These are phyloP conservation scores for Watsonalla cultraria DNA, from an alignment of 2,888 invertebrate genomes.

Conservation along the genomic window DNA sequence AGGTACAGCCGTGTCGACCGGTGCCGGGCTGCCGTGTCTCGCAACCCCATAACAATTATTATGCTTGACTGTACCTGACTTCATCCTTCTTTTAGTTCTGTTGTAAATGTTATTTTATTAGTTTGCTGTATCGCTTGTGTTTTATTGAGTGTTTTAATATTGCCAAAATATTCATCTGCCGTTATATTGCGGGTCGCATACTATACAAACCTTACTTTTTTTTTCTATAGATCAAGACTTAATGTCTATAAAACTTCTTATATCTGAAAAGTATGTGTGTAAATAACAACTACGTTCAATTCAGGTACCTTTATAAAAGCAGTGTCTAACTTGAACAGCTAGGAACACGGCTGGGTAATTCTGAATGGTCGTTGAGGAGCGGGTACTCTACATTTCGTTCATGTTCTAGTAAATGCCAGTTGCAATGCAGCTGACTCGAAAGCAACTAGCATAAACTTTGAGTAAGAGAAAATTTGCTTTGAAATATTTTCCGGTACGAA, in stretches of 20 bases:
- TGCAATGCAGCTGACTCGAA: constrained; percentile 52
- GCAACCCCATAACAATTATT: not conserved
- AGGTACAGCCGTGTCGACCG: constrained; percentile 45
- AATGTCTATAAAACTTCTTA: too few species aligned
- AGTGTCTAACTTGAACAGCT: constrained; percentile 5
- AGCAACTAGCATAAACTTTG: constrained; percentile 64
- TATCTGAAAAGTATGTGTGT: not conserved
- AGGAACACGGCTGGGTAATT: constrained; percentile 35
- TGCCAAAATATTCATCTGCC: too few species aligned
- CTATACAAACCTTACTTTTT: too few species aligned
- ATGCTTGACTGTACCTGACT: not conserved
- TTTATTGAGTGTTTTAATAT: not conserved
- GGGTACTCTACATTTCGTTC: constrained; percentile 37
- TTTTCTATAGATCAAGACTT: too few species aligned
- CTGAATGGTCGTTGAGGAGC: constrained; percentile 37
- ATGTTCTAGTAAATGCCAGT: constrained; percentile 43
- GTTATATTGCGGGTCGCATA: too few species aligned
- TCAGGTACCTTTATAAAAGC: not conserved
- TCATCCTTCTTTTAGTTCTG: not conserved
- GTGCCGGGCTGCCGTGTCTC: constrained; percentile 22
- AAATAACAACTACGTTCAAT: constrained; percentile 3
- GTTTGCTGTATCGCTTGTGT: not conserved
- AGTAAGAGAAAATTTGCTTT: constrained; percentile 54
- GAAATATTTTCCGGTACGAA: constrained; percentile 54
- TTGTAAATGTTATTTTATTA: not conserved